Conservation (phyloP, 1,140 invertebrate genomes). For the Cotesia typhae region DNA sequence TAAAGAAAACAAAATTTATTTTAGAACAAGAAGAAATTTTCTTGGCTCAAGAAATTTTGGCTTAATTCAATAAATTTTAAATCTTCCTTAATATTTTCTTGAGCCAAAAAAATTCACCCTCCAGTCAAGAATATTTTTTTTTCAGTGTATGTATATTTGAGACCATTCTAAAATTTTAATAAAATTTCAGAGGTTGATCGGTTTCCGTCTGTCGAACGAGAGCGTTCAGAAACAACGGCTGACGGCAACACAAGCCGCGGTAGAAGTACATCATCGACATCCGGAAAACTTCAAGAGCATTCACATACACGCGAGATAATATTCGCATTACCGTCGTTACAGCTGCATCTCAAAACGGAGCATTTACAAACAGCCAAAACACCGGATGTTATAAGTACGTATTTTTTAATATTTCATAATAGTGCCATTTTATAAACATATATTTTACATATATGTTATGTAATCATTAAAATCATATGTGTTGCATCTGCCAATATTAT, state of each 20-base stretch:
- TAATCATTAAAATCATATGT: too few species aligned
- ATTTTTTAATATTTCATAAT: constrained; percentile 25
- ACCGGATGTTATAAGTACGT: constrained; percentile 75
- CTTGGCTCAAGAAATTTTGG: too few species aligned
- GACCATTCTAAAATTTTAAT: too few species aligned
- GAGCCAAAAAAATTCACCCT: too few species aligned
- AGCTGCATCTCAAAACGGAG: constrained; percentile 92
- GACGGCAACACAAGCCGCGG: constrained; percentile 55
- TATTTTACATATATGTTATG: too few species aligned
- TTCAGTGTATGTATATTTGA: neutral
- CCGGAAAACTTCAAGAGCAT: constrained; percentile 77
- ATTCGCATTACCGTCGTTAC: constrained; percentile 91
- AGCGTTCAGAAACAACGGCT: constrained; percentile 66
- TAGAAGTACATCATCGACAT: constrained; percentile 60
- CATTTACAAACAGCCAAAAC: constrained; percentile 81
- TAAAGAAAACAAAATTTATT: too few species aligned
- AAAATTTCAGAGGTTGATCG: constrained; percentile 80
- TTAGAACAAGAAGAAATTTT: too few species aligned
- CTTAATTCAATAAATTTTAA: too few species aligned
- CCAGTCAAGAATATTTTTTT: neutral
- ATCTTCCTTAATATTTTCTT: too few species aligned
- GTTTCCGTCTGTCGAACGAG: constrained; percentile 86
- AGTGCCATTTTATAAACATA: neutral
- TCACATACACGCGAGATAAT: constrained; percentile 94
- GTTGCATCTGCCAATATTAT: too few species aligned